Evolutionary conservation across 1,140 invertebrate species (phyloP).

Genomic region (Argopecten irradians): DNA sequence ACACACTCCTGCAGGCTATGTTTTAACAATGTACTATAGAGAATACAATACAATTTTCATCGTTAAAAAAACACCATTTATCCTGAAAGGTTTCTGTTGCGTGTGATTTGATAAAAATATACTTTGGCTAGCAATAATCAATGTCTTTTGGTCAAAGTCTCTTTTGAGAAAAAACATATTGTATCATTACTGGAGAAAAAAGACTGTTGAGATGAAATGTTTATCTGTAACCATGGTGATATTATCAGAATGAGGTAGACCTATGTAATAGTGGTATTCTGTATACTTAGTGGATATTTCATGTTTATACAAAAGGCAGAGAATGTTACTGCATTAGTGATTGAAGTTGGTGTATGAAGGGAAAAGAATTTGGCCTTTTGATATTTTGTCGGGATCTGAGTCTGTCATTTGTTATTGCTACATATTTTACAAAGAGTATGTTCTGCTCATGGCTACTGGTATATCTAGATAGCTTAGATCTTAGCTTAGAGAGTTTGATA

Average conservation of each 20-base stretch:
- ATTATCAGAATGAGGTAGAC: background rate
- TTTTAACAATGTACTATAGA: background rate
- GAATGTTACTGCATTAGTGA: background rate
- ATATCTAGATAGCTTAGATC: no score
- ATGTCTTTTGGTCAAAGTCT: background rate
- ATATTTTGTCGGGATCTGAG: background rate
- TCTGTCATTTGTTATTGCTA: background rate
- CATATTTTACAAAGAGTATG: background rate
- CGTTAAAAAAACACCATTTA: background rate
- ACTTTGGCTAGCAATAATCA: background rate
- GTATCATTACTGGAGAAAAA: background rate
- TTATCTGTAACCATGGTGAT: background rate
- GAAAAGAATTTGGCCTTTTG: slow-evolving; percentile 6
- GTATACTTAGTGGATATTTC: background rate
- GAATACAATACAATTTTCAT: background rate
- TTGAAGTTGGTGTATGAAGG: background rate
- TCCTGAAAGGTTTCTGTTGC: background rate
- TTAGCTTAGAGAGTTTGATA: no score
- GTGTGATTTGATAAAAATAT: background rate
- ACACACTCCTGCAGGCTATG: no score
- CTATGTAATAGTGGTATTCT: background rate
- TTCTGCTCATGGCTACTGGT: background rate
- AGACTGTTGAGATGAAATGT: background rate
- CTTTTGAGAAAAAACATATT: background rate
- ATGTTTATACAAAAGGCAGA: background rate